These are phyloP conservation scores for Pedicia rivosa DNA, from an alignment of 2,888 invertebrate genomes.

Conservation along the genomic window DNA sequence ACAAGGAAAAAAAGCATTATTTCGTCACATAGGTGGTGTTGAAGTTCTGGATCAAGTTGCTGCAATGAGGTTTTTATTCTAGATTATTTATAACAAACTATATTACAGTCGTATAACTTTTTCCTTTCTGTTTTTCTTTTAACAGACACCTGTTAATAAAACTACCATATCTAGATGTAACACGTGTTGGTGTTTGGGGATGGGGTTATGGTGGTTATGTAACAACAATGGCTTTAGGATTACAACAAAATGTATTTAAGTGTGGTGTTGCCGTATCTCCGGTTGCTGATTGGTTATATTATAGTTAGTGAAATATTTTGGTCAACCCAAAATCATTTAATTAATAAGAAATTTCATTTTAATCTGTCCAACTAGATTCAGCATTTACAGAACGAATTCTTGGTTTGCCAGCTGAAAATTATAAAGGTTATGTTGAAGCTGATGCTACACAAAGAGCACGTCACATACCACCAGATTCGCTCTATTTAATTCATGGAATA, in stretches of 20 bases:
- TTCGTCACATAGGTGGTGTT: constrained; percentile 69
- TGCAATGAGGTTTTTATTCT: constrained; percentile 46
- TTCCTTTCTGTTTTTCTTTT: constrained; percentile 2
- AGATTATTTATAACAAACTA: not conserved
- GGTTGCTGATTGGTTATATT: constrained; percentile 89
- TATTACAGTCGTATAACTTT: not conserved
- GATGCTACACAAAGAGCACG: constrained; percentile 79
- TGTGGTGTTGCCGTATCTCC: constrained; percentile 92
- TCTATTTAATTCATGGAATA: constrained; percentile 84
- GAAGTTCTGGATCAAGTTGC: constrained; percentile 87
- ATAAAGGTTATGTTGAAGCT: constrained; percentile 80
- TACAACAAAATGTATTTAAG: constrained; percentile 74
- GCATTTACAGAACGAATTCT: constrained; percentile 91
- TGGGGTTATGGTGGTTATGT: constrained; percentile 94
- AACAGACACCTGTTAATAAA: constrained; percentile 56
- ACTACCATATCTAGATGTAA: constrained; percentile 69
- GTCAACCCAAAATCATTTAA: not conserved
- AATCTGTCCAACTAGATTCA: constrained; percentile 46
- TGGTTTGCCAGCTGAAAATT: constrained; percentile 75
- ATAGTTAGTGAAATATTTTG: constrained; percentile 66
- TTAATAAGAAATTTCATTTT: constrained; percentile 7
- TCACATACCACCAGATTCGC: constrained; percentile 73
- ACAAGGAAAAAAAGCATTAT: constrained; percentile 66
- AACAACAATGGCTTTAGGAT: constrained; percentile 78
- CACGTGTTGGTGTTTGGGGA: constrained; percentile 85